Base-by-base conservation (phyloP, 2,797 vertebrate species). In the Gymnocypris eckloni region DNA sequence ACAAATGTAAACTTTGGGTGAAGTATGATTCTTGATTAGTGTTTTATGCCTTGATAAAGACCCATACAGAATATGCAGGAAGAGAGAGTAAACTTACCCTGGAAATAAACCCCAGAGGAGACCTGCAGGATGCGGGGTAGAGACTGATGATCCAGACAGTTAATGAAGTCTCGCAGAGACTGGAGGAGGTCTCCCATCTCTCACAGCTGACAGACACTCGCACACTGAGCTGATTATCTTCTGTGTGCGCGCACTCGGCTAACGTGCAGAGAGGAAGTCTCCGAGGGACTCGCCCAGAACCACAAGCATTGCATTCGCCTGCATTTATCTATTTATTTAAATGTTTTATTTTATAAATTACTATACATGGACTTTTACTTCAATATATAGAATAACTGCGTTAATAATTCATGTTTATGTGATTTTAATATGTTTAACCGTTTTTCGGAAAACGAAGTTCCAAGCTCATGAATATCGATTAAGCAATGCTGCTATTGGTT, bases 21-120 rank as follows among this genome's bases (percentile, higher is more conserved):
- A 45, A 33, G 25, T 39, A 16, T 11, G 52, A 33, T 39, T 25
- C 3, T 64, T 45, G 8, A 22, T 33, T 13, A 11, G 15, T 18
- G 10, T 41, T 25, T 81, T 39, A 33, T 33, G 16, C 11, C 11
- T 64, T 41, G 4, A 61, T 22, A 64, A 33, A 73, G 4, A 8
- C 3, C 8, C 18, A 75, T 39, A 37, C 72, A 61, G 6, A 45
- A 28, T 18, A 12, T 1, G 69, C 39, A 22, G 20, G 77, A 9
- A 67, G 6, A 67, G 54, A 80, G 9, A 22, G 43, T 50, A 9
- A 54, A 37, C 89, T 11, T 72, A 98, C 97, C 95, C 95, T 97
- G 96, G 82, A 96, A 97, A 90, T 98, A 98, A 56, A 98, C 96
- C 64, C 97, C 97, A 0, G 97, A 97, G 92, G 93, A 96, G 86